Base-by-base conservation (phyloP, 2,797 vertebrate genomes). In the Anguilla obscura region DNA sequence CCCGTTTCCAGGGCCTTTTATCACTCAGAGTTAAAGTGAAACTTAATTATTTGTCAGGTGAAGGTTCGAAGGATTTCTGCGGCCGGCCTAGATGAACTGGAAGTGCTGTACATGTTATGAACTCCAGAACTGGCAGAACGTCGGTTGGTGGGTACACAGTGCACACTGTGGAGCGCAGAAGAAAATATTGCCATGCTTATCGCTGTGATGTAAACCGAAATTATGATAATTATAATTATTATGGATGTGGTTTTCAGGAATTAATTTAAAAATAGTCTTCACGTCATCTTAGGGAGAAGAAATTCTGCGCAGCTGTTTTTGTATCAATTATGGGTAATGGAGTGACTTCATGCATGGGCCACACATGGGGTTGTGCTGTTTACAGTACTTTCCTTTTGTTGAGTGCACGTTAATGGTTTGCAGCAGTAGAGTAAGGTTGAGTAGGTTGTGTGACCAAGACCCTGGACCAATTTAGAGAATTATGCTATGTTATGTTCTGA, bases 11-110 rank as follows among this genome's bases (percentile, higher is more conserved):
- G 4, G 48, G 45, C n/a, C 33, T 87, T 84, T 84, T 87, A 63
- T 82, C 58, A 84, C 71, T 60, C 36, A 14, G 16, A 48, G 86
- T 83, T 74, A 79, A 82, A 83, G 54, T 63, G 85, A 83, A 82
- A 86, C 54, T 86, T 88, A 79, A 66, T 88, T 84, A 45, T 76
- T 85, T 85, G 83, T 85, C 66, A 76, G 83, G 40, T 85, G 69
- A 79, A 88, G 74, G 58, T 86, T 86, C 79, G 84, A 45, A 71
- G 79, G 69, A 66, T 86, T 69, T 30, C 56, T 48, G 4, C 30
- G 71, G 85, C 10, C 24, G 60, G 30, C 30, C 69, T 9, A 50
- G 71, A 88, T 48, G 84, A 66, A 85, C 50, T 40, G 83, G 36
- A 74, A 87, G 48, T 18, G 36, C 6, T 66, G 16, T 4, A 50